Percentiles rank a stretch among this genome's conserved stretches.
phyloP scores from a whole-genome alignment of 2,797 vertebrate species.

The Microctenopoma steveboyesi region DNA sequence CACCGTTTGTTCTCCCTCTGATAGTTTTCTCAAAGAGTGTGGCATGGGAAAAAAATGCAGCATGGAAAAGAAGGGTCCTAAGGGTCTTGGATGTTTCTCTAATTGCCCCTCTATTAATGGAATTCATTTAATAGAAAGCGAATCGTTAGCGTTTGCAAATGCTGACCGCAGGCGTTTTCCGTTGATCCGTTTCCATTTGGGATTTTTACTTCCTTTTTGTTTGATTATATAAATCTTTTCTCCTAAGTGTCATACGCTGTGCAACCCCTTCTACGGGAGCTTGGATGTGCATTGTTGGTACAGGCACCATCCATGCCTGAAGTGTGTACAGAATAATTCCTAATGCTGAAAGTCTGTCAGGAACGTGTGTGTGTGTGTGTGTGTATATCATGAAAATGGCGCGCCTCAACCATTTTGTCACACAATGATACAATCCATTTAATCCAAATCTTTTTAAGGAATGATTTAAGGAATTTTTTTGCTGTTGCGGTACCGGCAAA shows the following conservation, averaged over 20 bases:
- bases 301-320: slow-evolving; percentile 65
- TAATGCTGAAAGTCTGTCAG: slow-evolving; percentile 71
- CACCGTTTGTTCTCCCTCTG: slow-evolving; percentile 68
- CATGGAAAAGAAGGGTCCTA: slow-evolving; percentile 8
- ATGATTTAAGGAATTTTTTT: slow-evolving; percentile 83
- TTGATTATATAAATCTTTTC: slow-evolving; percentile 30
- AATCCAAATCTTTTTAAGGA: slow-evolving; percentile 84
- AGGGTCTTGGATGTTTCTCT: slow-evolving; percentile 34
- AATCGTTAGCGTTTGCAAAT: slow-evolving; percentile 41
- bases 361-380: slow-evolving; percentile 69
- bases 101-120: slow-evolving; percentile 46
- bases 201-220: neutral
- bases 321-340: slow-evolving; percentile 78
- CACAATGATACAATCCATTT: slow-evolving; percentile 86
- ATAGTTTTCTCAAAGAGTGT: slow-evolving; percentile 49
- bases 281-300: slow-evolving; percentile 36
- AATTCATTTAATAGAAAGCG: slow-evolving; percentile 55
- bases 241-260: slow-evolving; percentile 21
- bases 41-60: slow-evolving; percentile 29
- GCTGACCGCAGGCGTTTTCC: slow-evolving; percentile 20
- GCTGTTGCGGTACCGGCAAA: slow-evolving; percentile 73
- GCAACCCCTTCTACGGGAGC: slow-evolving; percentile 30
- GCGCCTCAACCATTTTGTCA: slow-evolving; percentile 80
- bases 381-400: slow-evolving; percentile 82
- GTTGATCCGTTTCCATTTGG: slow-evolving; percentile 24